phyloP scores from a whole-genome alignment of 2,888 invertebrate species.

The Netelia fuscicornis region DNA sequence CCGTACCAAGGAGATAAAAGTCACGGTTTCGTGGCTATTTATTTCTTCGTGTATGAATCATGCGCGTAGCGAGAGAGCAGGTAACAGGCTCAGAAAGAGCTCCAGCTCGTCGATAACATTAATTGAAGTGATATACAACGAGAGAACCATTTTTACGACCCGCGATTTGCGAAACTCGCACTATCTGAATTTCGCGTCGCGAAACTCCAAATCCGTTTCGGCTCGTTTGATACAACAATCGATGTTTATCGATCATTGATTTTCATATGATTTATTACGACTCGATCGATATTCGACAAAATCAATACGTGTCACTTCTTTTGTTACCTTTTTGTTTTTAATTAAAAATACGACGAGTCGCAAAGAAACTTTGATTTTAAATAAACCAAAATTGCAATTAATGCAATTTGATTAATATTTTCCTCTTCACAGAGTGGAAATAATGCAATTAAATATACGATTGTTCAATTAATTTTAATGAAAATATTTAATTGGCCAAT shows the following conservation, averaged over 20 bases:
- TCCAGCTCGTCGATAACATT: constrained; percentile 41
- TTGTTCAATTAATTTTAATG: too few relatives aligned
- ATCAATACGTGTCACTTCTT: neutral
- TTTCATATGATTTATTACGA: neutral
- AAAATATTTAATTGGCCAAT: too few relatives aligned
- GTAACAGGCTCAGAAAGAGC: constrained; percentile 11
- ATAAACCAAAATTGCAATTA: too few relatives aligned
- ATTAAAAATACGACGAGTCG: too few relatives aligned
- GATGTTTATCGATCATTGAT: constrained; percentile 19
- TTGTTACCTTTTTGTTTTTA: neutral
- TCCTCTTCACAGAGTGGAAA: too few relatives aligned
- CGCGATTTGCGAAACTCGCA: constrained; percentile 22
- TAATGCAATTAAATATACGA: too few relatives aligned
- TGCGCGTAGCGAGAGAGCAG: constrained; percentile 10
- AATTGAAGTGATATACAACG: constrained; percentile 41
- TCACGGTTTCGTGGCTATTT: constrained; percentile 41
- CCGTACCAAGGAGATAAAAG: constrained; percentile 22
- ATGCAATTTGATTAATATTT: too few relatives aligned
- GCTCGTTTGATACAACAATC: neutral
- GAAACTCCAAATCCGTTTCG: constrained; percentile 9
- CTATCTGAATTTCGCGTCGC: constrained; percentile 32
- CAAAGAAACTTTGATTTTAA: too few relatives aligned
- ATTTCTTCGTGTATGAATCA: constrained; percentile 41
- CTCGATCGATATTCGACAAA: neutral
- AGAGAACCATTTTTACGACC: constrained; percentile 34